Percentiles rank a stretch among this genome's conserved stretches.
phyloP scores from a whole-genome alignment of 2,113 vertebrate species.

The Ifrita kowaldi region DNA sequence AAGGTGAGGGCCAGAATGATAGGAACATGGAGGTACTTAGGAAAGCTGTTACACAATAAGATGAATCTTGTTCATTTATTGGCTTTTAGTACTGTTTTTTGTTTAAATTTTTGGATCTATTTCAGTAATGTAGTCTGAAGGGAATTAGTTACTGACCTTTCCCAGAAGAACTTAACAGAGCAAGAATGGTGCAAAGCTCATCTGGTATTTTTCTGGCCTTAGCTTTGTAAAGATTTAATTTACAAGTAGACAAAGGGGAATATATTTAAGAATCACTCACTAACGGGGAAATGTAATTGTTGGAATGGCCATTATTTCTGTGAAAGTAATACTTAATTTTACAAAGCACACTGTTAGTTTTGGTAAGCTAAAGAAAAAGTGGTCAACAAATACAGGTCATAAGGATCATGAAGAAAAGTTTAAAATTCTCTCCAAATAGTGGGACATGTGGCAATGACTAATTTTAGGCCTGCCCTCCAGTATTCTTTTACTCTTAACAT shows the following conservation, averaged over 20 bases:
- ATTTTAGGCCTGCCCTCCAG: not conserved
- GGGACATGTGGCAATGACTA: not conserved
- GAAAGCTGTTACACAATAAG: not conserved
- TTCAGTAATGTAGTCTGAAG: not conserved
- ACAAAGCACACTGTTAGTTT: not conserved
- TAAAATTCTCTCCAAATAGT: not conserved
- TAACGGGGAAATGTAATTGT: not conserved
- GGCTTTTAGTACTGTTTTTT: slow-evolving; percentile 7
- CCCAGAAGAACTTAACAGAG: not conserved
- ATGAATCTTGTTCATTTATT: not conserved
- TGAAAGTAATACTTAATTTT: not conserved
- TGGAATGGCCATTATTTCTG: not conserved
- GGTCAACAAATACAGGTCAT: not conserved
- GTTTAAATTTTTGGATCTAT: slow-evolving; percentile 11
- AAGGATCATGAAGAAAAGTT: not conserved
- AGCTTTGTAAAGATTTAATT: not conserved
- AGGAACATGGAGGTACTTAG: not conserved
- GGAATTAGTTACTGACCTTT: slow-evolving; percentile 52
- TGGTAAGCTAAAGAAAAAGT: not conserved
- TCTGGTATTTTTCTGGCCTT: not conserved
- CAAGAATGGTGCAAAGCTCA: not conserved
- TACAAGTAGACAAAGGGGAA: not conserved
- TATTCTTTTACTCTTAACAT: not conserved
- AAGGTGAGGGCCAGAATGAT: not conserved
- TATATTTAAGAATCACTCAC: not conserved